Evolutionary conservation across 1,140 invertebrate species (phyloP), one percentile per base, ranked within the genome.

Genomic region (Drosophila erecta): DNA sequence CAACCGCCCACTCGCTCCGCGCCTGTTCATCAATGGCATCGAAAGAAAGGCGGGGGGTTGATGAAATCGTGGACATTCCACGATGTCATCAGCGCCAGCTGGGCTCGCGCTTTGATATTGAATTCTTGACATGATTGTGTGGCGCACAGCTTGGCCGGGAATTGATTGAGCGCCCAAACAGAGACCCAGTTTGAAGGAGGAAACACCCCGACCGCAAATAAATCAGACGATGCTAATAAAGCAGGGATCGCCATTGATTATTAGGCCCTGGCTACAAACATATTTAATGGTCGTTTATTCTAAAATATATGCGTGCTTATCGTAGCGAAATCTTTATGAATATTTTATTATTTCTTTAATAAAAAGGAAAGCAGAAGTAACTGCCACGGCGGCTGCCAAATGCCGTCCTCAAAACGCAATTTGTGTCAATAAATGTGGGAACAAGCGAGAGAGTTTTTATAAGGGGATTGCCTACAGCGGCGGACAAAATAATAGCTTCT

Each of bases 331-430:
- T 87, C 79, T 87, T 89, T 87, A 87, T 87, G 83, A 87, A 87
- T 89, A 87, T 87, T 89, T 87, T 89, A 87, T 87, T 89, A 89
- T 83, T 76, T 72, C 79, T 76, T 79, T 73, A 89, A 87, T 83
- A 83, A 87, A 89, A 79, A 65, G 30, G 30, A 65, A 46, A 38
- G 54, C 56, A 27, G 20, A 44, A 59, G 51, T 37, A 74, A 46
- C 33, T 12, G 30, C 24, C 17, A 54, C 72, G 7, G 50, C 43
- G 62, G 73, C 74, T 76, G 51, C 30, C 69, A 73, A 74, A 57
- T 74, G 59, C 47, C 40, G 65, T 54, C 62, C 65, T 65, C 56
- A 79, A 84, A 78, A 83, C 86, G 84, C 84, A 87, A 87, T 87
- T 87, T 87, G 76, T 87, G 83, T 73, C 83, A 87, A 87, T 87